Base-by-base conservation (phyloP, 2,797 vertebrate genomes). In the Atherinosoma microstoma region DNA sequence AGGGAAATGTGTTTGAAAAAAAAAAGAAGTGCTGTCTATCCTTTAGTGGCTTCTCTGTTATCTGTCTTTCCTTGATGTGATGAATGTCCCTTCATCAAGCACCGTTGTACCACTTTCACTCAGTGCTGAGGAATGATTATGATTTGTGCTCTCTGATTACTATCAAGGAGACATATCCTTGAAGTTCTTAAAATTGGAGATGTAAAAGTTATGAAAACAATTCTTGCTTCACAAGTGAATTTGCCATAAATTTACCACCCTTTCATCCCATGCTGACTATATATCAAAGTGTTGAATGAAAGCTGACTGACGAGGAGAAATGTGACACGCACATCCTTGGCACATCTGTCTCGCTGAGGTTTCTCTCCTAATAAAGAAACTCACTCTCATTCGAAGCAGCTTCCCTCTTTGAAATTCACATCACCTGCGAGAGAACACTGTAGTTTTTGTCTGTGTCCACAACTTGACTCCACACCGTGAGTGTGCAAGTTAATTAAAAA, bases 1-100 rank as follows among this genome's bases (percentile, higher is more conserved):
- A 98, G 96, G 96, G 96, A 98, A 98, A 96, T 95, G 96, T 97
- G 95, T 98, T 98, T 97, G 95, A 96, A 91, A 91, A 95, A 85
- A 71, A 84, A 62, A 64, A 29, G 47, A 57, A 73, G 36, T 49
- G 22, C 16, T 47, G 54, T 73, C 70, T 84, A 64, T 79, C 35
- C 74, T 80, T 87, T 64, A 67, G 57, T 65, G 66, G 29, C 42
- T 78, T 63, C 40, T 59, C 63, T 56, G 47, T 84, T 79, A 61
- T 70, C 66, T 67, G 67, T 70, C 58, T 67, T 75, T 71, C 70
- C 61, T 56, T 75, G 13, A 51, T n/a, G 72, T 85, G 85, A 79
- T 83, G 68, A 82, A 83, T 84, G 67, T 83, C 71, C 66, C 78
- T 70, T 78, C 66, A 73, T 83, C 60, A 56, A 62, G 67, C 67